Base-by-base conservation (phyloP, 1,140 invertebrate genomes). In the Anthonomus grandis region DNA sequence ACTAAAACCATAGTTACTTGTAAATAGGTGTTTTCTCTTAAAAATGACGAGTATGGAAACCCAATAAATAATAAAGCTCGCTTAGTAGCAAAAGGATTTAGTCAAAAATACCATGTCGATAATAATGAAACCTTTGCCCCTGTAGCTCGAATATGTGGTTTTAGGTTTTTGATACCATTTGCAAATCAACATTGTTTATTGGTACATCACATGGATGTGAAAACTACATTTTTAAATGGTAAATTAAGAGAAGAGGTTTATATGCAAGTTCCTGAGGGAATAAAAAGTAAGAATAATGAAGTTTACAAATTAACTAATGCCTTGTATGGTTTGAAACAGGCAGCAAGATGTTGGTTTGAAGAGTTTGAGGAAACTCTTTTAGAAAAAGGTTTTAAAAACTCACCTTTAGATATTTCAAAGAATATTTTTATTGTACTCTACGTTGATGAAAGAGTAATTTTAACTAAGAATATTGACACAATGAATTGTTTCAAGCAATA, bases 261-360 rank as follows among this genome's bases (percentile, higher is more conserved):
- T 56, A 71, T 75, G 62, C 37, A 62, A 56, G 47, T 69, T 45
- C 75, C 76, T 41, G 63, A 75, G 60, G 71, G 70, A 3, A 57
- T 70, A 13, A 22, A 52, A 18, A 39, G 50, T 23, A 25, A 64
- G 12, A 19, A 15, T 46, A 56, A 64, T 27, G 17, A 63, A 38
- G 57, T 71, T 22, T 71, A 65, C 46, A 70, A 57, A 62, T 57
- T 76, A 27, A 71, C 72, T 31, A 74, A 71, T 57, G 62, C 68
- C 25, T 48, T 76, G 13, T 77, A 77, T 61, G 74, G 71, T 0
- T 60, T 77, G n/a, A 74, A 76, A 66, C 74, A 76, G 57, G 59
- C 72, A 19, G 67, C 72, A 39, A 57, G 64, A 52, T 64, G 63
- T 36, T 70, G 68, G 67, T 68, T 62, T 59, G 50, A 69, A 61